Conservation (phyloP, 2,797 vertebrate genomes). For the Sebastes baramenuke region DNA sequence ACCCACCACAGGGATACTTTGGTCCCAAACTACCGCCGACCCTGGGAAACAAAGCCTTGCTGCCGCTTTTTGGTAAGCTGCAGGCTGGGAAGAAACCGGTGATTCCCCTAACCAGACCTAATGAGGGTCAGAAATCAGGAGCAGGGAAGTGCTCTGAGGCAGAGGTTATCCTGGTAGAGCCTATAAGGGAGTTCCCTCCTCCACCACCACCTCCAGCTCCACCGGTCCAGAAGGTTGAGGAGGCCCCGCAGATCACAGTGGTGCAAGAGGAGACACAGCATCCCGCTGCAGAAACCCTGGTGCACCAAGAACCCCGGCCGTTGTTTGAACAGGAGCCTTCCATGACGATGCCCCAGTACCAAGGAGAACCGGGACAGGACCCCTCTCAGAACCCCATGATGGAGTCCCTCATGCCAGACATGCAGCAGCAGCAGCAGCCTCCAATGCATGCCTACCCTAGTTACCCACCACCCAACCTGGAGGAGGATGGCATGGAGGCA, state of each 20-base stretch:
- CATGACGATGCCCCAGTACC: slow-evolving; percentile 79
- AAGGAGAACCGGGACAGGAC: slow-evolving; percentile 82
- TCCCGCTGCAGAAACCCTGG: slow-evolving; percentile 70
- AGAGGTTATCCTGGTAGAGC: slow-evolving; percentile 84
- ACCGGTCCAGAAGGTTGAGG: slow-evolving; percentile 77
- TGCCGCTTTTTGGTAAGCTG: slow-evolving; percentile 95
- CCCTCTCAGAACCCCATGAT: slow-evolving; percentile 83
- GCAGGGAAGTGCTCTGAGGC: slow-evolving; percentile 73
- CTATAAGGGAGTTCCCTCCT: slow-evolving; percentile 85
- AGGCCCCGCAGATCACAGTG: slow-evolving; percentile 54
- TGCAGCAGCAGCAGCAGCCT: slow-evolving; percentile 78
- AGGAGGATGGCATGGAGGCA: slow-evolving; percentile 85
- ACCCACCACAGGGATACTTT: slow-evolving; percentile 97
- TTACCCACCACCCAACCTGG: slow-evolving; percentile 87
- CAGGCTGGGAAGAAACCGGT: slow-evolving; percentile 88
- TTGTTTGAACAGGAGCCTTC: slow-evolving; percentile 81
- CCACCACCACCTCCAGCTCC: slow-evolving; percentile 83
- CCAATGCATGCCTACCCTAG: slow-evolving; percentile 87
- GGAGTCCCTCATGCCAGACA: slow-evolving; percentile 84
- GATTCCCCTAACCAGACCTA: slow-evolving; percentile 82
- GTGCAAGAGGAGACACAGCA: slow-evolving; percentile 68
- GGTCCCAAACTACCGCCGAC: slow-evolving; percentile 95
- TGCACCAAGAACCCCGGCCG: slow-evolving; percentile 69
- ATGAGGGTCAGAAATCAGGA: slow-evolving; percentile 83
- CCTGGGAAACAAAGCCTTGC: slow-evolving; percentile 90